phyloP scores from a whole-genome alignment of 2,888 invertebrate species.

The Phalangium opilio region DNA sequence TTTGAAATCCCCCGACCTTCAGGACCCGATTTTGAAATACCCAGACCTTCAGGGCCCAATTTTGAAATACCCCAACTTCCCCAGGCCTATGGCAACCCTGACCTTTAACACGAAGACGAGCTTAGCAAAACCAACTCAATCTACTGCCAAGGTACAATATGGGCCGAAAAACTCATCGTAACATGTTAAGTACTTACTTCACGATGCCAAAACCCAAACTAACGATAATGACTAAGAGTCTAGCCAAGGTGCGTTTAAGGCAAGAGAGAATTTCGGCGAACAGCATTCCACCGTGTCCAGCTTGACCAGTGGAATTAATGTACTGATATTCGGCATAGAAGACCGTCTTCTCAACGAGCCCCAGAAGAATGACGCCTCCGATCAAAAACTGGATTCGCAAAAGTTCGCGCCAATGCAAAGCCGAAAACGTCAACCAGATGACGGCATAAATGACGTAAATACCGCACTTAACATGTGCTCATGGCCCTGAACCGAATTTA shows the following conservation, averaged over 20 bases:
- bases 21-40: too few species aligned
- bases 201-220: slow-evolving; percentile 91
- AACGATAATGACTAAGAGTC: slow-evolving; percentile 87
- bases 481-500: too few species aligned
- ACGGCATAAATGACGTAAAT: slow-evolving; percentile 68
- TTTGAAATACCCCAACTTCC: too few species aligned
- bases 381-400: slow-evolving; percentile 92
- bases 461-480: slow-evolving; percentile 75
- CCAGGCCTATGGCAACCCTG: too few species aligned
- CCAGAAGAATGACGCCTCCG: slow-evolving; percentile 71
- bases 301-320: slow-evolving; percentile 49
- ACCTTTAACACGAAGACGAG: too few species aligned
- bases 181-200: too few species aligned
- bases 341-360: slow-evolving; percentile 54
- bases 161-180: too few species aligned
- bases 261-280: slow-evolving; percentile 83
- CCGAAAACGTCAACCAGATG: slow-evolving; percentile 66
- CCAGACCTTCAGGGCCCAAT: too few species aligned
- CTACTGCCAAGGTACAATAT: too few species aligned
- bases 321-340: slow-evolving; percentile 78
- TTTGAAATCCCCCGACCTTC: too few species aligned
- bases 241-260: slow-evolving; percentile 71
- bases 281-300: slow-evolving; percentile 48
- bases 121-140: too few species aligned
- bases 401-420: slow-evolving; percentile 75